Evolutionary conservation across 1,140 invertebrate species (phyloP).

Genomic region (Aradophagus sp.): DNA sequence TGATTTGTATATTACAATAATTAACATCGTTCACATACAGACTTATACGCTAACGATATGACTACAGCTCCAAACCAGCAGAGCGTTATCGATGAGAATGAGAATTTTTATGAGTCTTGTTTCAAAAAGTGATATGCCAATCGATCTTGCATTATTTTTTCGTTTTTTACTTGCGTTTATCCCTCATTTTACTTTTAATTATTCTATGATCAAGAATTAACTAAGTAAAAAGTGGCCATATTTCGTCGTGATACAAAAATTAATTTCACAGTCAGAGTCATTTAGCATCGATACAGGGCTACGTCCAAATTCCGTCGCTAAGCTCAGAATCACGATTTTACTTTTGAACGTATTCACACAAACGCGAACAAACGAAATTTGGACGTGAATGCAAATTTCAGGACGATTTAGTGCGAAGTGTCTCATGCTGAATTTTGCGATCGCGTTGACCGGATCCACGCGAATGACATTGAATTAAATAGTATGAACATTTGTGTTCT

Average conservation of each 20-base stretch:
- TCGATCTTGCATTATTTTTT: slow-evolving; percentile 66
- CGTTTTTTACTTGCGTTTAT: too few species aligned
- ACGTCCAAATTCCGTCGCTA: too few species aligned
- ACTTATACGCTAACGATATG: slow-evolving; percentile 74
- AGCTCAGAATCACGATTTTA: too few species aligned
- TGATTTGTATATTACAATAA: slow-evolving; percentile 73
- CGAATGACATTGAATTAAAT: slow-evolving; percentile 53
- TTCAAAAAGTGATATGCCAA: slow-evolving; percentile 71
- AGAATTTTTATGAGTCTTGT: slow-evolving; percentile 64
- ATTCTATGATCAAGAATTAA: too few species aligned
- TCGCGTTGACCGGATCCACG: slow-evolving; percentile 28
- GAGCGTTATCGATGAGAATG: slow-evolving; percentile 72
- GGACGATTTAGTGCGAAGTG: slow-evolving; percentile 40
- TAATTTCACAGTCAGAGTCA: too few species aligned
- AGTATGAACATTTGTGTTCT: slow-evolving; percentile 43
- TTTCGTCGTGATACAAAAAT: too few species aligned
- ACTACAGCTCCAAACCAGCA: slow-evolving; percentile 74
- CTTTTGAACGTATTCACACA: too few species aligned
- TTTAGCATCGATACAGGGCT: too few species aligned
- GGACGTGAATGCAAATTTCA: too few species aligned
- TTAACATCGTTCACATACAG: slow-evolving; percentile 73
- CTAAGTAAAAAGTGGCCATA: too few species aligned
- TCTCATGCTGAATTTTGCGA: slow-evolving; percentile 25
- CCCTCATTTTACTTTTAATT: too few species aligned
- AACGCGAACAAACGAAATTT: neutral